These are phyloP conservation scores for Ammodytes dubius DNA, from an alignment of 2,113 vertebrate species.

Conservation along the genomic window DNA sequence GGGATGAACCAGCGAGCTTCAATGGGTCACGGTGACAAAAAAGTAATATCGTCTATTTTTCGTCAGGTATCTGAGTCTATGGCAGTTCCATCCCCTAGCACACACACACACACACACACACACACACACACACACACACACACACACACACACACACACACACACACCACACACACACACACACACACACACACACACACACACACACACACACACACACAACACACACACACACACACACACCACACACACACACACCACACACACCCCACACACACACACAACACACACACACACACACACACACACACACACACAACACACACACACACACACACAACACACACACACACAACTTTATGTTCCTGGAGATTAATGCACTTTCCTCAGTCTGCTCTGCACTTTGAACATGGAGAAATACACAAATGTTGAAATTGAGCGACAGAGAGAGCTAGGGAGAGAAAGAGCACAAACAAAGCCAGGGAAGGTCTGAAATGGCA, in stretches of 20 bases:
- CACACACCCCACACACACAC: too few species aligned
- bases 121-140: too few species aligned
- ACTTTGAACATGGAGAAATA: conserved; percentile 57
- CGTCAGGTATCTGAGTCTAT: conserved; percentile 53
- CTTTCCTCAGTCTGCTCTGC: conserved; percentile 44
- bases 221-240: neutral
- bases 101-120: too few species aligned
- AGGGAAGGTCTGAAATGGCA: conserved; percentile 45
- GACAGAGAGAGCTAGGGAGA: conserved; percentile 47
- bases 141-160: too few species aligned
- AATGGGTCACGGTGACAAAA: conserved; percentile 45
- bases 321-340: too few species aligned
- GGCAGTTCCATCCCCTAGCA: conserved; percentile 4
- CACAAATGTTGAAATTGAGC: conserved; percentile 56
- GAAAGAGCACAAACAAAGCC: conserved; percentile 51
- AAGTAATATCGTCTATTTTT: conserved; percentile 66
- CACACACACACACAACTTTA: conserved; percentile 21
- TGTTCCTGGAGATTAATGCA: conserved; percentile 65
- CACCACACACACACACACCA: too few species aligned
- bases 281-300: too few species aligned
- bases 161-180: too few species aligned
- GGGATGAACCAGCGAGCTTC: conserved; percentile 31
- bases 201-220: too few species aligned
- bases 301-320: too few species aligned
- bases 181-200: too few species aligned